phyloP scores from a whole-genome alignment of 2,797 vertebrate genomes.

The Alca torda region DNA sequence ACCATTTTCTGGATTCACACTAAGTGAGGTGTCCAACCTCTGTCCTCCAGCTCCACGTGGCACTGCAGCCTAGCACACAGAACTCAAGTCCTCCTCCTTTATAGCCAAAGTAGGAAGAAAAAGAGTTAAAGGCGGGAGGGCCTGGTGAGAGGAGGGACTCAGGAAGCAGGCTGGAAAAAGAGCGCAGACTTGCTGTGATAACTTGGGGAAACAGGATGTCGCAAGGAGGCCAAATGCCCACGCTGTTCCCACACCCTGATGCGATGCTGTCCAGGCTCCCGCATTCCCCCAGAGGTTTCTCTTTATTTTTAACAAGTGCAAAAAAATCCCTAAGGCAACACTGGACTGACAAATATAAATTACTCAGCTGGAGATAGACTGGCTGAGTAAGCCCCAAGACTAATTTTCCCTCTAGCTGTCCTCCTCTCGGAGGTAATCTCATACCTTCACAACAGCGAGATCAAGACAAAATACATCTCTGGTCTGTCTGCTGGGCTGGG shows the following conservation, averaged over 20 bases:
- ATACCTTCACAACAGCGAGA: conserved; percentile 20
- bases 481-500: neutral
- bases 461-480: conserved; percentile 48
- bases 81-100: neutral
- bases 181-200: conserved; percentile 4
- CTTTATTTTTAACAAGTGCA: conserved; percentile 60
- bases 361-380: conserved; percentile 5
- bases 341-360: conserved; percentile 45
- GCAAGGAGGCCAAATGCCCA: conserved; percentile 54
- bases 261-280: conserved; percentile 2
- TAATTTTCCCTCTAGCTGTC: conserved; percentile 34
- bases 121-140: conserved; percentile 13
- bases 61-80: neutral
- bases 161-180: conserved; percentile 46
- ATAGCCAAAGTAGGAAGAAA: neutral
- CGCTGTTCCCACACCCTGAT: conserved; percentile 54
- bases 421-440: conserved; percentile 35
- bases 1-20: neutral
- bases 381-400: conserved; percentile 26
- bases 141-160: neutral
- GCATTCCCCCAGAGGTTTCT: neutral
- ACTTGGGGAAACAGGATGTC: conserved; percentile 45
- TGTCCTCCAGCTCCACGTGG: neutral
- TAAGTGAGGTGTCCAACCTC: neutral
- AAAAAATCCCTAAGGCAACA: conserved; percentile 39